phyloP scores from a whole-genome alignment of 2,113 vertebrate species.

The Eleginops maclovinus region DNA sequence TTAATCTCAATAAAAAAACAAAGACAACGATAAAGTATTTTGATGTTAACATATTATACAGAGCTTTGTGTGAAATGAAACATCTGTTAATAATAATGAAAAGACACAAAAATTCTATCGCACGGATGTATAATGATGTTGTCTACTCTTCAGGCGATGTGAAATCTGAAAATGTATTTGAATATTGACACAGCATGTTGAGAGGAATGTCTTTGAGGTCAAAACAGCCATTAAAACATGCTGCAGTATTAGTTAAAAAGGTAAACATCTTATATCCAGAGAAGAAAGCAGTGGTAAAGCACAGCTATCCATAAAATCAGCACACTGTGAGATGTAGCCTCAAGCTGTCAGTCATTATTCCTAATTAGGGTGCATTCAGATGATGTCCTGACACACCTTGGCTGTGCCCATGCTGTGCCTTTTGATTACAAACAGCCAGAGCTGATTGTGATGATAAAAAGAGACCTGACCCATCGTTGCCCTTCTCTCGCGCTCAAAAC shows the following conservation, averaged over 20 bases:
- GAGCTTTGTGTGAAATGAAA: background rate
- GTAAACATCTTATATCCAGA: background rate
- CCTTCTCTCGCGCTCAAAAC: slow-evolving; percentile 31
- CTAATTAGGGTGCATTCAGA: slow-evolving; percentile 60
- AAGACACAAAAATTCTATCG: background rate
- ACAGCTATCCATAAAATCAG: slow-evolving; percentile 20
- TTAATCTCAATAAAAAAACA: background rate
- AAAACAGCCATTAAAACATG: background rate
- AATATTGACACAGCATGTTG: background rate
- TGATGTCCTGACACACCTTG: slow-evolving; percentile 58
- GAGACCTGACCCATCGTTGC: slow-evolving; percentile 43
- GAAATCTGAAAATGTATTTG: slow-evolving; percentile 3
- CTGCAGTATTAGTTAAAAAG: background rate
- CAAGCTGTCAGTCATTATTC: slow-evolving; percentile 65
- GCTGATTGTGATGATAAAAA: slow-evolving; percentile 65
- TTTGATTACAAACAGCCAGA: slow-evolving; percentile 59
- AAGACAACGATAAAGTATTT: background rate
- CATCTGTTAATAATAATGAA: background rate
- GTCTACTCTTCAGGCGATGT: background rate
- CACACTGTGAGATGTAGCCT: slow-evolving; percentile 44
- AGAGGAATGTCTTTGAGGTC: background rate
- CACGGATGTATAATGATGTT: background rate
- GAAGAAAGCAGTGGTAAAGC: background rate
- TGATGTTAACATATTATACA: background rate
- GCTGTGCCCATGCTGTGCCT: slow-evolving; percentile 51